Base-by-base conservation (phyloP, 2,888 invertebrate genomes). In the Platerodrilus igneus region DNA sequence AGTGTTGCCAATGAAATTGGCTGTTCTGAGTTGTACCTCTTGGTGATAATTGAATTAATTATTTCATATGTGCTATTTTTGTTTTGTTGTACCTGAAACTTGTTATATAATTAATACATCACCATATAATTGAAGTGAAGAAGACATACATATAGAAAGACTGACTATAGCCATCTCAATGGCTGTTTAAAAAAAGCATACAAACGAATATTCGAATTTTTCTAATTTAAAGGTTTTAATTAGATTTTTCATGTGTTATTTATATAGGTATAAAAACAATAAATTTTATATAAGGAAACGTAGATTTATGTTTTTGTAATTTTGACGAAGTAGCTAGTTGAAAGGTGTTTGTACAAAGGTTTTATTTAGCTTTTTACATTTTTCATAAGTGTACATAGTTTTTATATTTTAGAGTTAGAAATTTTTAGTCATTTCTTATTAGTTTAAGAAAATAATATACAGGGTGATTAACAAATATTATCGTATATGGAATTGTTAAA, bases 201-300 rank as follows among this genome's bases (percentile, higher is more conserved):
- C 23, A 55, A 54, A 58, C 55, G 58, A 59, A 59, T 58, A 57
- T 57, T 56, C 45, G 49, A 53, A 54, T 45, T 46, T 47, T 47
- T 44, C 27, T 45, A 32, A 40, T 39, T 45, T 47, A 44, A 35
- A 44, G 34, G 22, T 45, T 37, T 45, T 41, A 39, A 47, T 47
- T 53, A 40, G 27, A 46, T 44, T 52, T 52, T 52, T 48, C 48
- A 47, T 49, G 48, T 49, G 52, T 50, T 48, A 40, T 51, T 52
- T 50, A 42, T 19, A 11, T 45, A 45, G 32, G 16, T 29, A 39
- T 25, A 38, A 29, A 37, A 40, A 39, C 39, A 33, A 40, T 41
- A 45, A 45, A 40, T 36, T 31, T 37, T 37, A 36, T 37, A 34
- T 41, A 40, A 41, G 41, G 42, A 41, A 45, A 35, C 31, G 34